Evolutionary conservation across 2,113 vertebrate genomes (phyloP).

Genomic region (Potamarius usumacintae): DNA sequence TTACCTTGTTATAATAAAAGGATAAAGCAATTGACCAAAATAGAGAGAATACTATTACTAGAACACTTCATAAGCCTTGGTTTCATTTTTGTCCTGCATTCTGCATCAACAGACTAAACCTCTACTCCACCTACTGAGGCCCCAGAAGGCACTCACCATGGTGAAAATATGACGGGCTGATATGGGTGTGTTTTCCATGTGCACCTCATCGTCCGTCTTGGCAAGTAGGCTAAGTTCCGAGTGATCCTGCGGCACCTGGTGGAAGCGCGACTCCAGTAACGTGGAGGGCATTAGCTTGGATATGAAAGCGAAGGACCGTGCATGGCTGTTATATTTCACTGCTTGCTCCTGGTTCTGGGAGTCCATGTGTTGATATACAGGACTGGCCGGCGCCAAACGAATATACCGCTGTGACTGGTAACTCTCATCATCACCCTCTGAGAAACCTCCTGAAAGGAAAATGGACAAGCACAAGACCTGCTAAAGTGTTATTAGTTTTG

Average conservation of each 20-base stretch:
- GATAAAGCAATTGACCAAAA: not conserved
- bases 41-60: not conserved
- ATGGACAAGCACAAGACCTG: not conserved
- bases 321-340: conserved; percentile 14
- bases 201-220: conserved; percentile 38
- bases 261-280: conserved; percentile 44
- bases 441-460: conserved; percentile 48
- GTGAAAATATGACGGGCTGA: conserved; percentile 52
- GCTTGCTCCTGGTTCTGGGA: conserved; percentile 14
- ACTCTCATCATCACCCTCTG: conserved; percentile 47
- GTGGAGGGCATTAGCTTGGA: conserved; percentile 41
- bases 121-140: not conserved
- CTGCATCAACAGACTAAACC: not conserved
- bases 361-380: conserved; percentile 14
- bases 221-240: conserved; percentile 47
- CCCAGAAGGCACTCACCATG: conserved; percentile 50
- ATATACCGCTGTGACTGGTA: conserved; percentile 1
- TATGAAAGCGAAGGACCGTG: conserved; percentile 28
- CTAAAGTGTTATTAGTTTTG: not conserved
- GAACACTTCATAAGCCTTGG: not conserved
- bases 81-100: not conserved
- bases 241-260: conserved; percentile 25
- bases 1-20: not conserved
- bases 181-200: conserved; percentile 44
- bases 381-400: not conserved